These are phyloP conservation scores for Drosophila tropicalis DNA, from an alignment of 1,140 invertebrate genomes.

Conservation along the genomic window DNA sequence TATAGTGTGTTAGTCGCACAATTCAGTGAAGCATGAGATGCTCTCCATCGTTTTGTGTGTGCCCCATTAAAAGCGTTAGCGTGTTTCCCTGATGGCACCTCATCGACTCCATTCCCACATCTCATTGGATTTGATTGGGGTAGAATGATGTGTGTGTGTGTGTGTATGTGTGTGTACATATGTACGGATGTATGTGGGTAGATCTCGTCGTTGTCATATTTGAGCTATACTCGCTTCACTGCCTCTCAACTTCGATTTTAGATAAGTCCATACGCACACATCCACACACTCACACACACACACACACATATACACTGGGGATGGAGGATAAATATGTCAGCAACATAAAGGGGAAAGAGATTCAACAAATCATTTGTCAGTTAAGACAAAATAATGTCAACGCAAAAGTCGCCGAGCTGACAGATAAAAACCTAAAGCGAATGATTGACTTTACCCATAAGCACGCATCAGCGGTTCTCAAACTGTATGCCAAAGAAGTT, in stretches of 20 bases:
- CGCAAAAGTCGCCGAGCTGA: conserved; percentile 22
- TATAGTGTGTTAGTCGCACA: conserved; percentile 18
- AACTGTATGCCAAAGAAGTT: conserved; percentile 9
- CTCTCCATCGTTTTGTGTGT: conserved; percentile 8
- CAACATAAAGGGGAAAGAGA: conserved; percentile 5
- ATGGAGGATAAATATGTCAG: conserved; percentile 14
- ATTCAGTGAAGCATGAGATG: conserved; percentile 19
- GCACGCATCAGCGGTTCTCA: conserved; percentile 42
- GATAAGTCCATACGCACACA: conserved; percentile 3
- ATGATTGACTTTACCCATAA: conserved; percentile 57
- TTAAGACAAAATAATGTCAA: conserved; percentile 49
- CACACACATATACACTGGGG: neutral
- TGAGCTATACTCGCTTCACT: conserved; percentile 39
- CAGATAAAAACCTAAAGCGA: conserved; percentile 54
- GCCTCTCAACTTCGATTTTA: conserved; percentile 26
- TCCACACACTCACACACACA: too few relatives aligned
- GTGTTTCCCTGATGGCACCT: conserved; percentile 30
- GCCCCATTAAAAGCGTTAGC: conserved; percentile 53
- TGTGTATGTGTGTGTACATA: too few relatives aligned
- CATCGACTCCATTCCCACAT: neutral
- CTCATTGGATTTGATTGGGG: neutral
- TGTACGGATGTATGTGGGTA: neutral
- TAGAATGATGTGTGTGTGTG: neutral
- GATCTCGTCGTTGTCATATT: conserved; percentile 37
- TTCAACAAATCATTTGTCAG: conserved; percentile 55